Conservation (phyloP, 2,797 vertebrate species). For the Hipposideros larvatus region DNA sequence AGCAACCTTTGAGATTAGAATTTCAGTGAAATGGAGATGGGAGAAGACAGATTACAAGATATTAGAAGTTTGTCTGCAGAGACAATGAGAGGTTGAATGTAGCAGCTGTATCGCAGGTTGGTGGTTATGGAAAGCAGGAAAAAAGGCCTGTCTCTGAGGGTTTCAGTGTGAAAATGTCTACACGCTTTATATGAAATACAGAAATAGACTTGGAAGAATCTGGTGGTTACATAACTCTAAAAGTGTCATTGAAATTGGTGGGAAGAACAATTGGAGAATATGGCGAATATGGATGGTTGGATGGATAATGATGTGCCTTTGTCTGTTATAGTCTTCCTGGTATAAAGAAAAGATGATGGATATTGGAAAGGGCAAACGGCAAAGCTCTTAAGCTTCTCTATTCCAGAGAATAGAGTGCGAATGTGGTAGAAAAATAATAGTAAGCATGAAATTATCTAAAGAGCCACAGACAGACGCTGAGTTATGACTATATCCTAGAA, state of each 20-base stretch:
- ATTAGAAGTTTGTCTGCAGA: conserved; percentile 3
- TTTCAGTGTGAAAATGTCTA: conserved; percentile 4
- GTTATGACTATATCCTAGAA: neutral
- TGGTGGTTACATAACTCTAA: neutral
- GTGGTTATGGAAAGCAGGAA: neutral
- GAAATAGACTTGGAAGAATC: neutral
- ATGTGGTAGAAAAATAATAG: neutral
- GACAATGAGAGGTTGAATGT: neutral
- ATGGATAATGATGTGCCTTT: neutral
- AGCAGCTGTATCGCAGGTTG: neutral
- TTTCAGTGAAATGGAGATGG: neutral
- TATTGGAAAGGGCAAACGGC: neutral
- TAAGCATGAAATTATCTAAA: neutral
- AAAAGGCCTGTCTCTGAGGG: neutral
- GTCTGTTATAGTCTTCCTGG: neutral
- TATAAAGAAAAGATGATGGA: neutral
- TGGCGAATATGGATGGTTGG: neutral
- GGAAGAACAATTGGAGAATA: neutral
- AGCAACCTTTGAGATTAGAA: neutral
- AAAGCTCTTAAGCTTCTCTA: neutral
- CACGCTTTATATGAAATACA: neutral
- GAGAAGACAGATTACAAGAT: neutral
- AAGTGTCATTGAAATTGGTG: neutral
- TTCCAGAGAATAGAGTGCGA: neutral
- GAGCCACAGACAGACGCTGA: neutral